These are phyloP conservation scores for Congeria kusceri DNA, from an alignment of 2,888 invertebrate genomes.

Conservation along the genomic window DNA sequence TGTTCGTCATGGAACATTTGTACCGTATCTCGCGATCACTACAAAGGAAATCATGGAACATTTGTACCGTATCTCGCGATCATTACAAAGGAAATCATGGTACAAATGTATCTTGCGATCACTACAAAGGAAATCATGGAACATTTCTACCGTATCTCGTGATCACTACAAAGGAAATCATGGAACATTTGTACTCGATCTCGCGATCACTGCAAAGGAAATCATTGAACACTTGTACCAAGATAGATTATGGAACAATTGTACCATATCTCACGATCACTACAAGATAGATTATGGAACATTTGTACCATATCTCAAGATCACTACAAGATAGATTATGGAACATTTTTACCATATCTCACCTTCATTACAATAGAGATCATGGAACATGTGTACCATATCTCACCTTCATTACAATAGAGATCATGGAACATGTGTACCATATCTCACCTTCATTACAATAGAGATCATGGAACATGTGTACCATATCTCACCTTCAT, in stretches of 20 bases:
- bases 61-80: conserved; percentile 82
- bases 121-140: conserved; percentile 68
- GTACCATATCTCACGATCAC: not conserved
- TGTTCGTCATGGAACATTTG: conserved; percentile 84
- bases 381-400: not conserved
- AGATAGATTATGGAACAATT: not conserved
- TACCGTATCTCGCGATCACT: conserved; percentile 83
- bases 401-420: not conserved
- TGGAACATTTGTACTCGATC: not conserved
- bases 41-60: conserved; percentile 77
- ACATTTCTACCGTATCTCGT: conserved; percentile 83
- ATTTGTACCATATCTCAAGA: not conserved
- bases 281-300: not conserved
- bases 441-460: not conserved
- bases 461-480: not conserved
- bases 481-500: not conserved
- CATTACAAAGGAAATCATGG: conserved; percentile 66
- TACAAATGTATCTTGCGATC: not conserved
- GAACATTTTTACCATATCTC: not conserved
- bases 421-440: not conserved
- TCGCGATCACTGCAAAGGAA: not conserved
- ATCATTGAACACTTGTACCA: no score
- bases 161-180: conserved; percentile 66
- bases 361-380: not conserved
- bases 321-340: not conserved